These are phyloP conservation scores for Chymomyza fuscimana DNA, from an alignment of 2,888 invertebrate genomes.

Conservation along the genomic window DNA sequence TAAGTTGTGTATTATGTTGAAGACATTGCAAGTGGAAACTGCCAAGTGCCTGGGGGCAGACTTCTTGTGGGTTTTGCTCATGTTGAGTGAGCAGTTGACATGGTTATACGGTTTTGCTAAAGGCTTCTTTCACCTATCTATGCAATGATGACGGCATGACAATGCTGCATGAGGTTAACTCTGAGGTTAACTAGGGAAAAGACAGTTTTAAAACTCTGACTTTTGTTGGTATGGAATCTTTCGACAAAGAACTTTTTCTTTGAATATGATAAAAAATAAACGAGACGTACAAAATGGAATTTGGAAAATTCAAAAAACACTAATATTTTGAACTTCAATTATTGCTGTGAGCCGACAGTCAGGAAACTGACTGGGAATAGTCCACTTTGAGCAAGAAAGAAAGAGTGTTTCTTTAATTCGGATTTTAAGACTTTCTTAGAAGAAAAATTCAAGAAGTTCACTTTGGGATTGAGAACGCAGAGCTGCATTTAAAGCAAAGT, in stretches of 20 bases:
- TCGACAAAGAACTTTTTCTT: background rate
- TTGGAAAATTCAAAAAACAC: too few species aligned
- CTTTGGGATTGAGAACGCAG: too few species aligned
- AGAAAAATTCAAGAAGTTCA: too few species aligned
- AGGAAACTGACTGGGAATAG: too few species aligned
- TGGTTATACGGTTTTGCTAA: slow-evolving; percentile 51
- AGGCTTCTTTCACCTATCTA: background rate
- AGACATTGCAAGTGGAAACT: slow-evolving; percentile 6
- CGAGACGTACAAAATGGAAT: too few species aligned
- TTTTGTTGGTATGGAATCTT: too few species aligned
- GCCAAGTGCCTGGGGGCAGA: background rate
- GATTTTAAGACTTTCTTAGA: too few species aligned
- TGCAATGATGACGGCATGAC: slow-evolving; percentile 19
- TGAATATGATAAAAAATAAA: background rate
- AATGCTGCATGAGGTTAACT: slow-evolving; percentile 29
- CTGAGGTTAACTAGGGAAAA: background rate
- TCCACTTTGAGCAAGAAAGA: too few species aligned
- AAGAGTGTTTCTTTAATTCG: too few species aligned
- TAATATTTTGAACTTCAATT: too few species aligned
- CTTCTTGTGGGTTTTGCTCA: slow-evolving; percentile 33
- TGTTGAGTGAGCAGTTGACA: slow-evolving; percentile 61
- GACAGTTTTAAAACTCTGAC: background rate
- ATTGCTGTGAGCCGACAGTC: too few species aligned
- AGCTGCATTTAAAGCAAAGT: too few species aligned
- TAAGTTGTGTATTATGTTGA: slow-evolving; percentile 69